Conservation (phyloP, 1,140 invertebrate genomes). For the Euura lappo region DNA sequence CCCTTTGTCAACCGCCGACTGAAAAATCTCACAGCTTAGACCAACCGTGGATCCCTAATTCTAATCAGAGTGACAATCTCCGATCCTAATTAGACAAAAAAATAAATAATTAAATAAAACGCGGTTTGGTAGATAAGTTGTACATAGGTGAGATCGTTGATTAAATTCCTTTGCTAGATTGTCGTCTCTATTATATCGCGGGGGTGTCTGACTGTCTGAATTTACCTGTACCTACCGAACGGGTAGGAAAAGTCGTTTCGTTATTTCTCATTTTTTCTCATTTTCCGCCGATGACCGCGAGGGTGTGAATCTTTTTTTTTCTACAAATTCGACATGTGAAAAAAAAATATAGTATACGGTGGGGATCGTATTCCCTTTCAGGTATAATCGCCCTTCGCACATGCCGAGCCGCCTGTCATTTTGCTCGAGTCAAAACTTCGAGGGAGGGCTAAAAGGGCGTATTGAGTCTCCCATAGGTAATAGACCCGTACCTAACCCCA, state of each 20-base stretch:
- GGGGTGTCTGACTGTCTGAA: background rate
- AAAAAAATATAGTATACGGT: background rate
- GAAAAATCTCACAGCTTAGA: background rate
- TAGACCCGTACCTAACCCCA: background rate
- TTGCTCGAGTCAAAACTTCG: background rate
- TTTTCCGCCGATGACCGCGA: no score
- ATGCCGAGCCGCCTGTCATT: constrained; percentile 3
- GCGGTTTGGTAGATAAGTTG: background rate
- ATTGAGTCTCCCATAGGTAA: no score
- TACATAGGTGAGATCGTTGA: background rate
- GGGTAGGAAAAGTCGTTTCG: no score
- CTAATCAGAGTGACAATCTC: background rate
- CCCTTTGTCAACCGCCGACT: background rate
- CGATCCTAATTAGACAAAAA: background rate
- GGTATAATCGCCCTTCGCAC: background rate
- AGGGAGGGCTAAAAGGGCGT: background rate
- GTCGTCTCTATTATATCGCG: background rate
- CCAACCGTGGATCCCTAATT: no score
- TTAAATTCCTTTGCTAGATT: background rate
- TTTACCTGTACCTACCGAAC: no score
- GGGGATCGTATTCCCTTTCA: background rate
- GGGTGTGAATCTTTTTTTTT: no score
- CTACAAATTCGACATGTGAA: constrained; percentile 8
- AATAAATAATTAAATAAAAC: no score
- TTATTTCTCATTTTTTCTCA: no score